Percentiles rank a stretch among this genome's conserved stretches.
These are phyloP conservation scores for Syrphus vitripennis DNA, from an alignment of 2,888 invertebrate genomes.

Conservation along the genomic window DNA sequence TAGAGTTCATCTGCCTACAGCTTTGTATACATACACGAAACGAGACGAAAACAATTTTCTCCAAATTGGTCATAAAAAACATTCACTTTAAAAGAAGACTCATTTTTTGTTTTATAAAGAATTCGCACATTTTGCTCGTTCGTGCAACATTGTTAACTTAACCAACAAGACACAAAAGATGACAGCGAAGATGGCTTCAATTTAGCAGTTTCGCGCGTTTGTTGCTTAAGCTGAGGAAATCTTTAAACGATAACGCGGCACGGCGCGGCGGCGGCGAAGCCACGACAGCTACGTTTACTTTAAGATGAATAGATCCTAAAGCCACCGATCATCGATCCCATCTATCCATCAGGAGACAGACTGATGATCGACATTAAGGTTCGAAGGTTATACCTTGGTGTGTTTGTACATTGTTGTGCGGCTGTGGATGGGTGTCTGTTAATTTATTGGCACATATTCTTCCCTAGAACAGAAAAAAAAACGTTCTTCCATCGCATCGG, in stretches of 20 bases:
- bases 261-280: not conserved
- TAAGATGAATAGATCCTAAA: not conserved
- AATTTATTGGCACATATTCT: constrained; percentile 68
- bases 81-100: constrained; percentile 17
- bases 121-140: constrained; percentile 42
- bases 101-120: not conserved
- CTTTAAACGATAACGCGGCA: not conserved
- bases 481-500: not conserved
- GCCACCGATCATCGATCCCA: constrained; percentile 39
- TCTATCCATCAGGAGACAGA: constrained; percentile 45
- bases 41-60: constrained; percentile 50
- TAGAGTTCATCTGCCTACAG: not conserved
- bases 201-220: not conserved
- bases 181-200: constrained; percentile 28
- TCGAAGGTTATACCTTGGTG: constrained; percentile 43
- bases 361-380: constrained; percentile 65
- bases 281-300: not conserved
- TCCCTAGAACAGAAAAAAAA: constrained; percentile 62
- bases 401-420: not conserved
- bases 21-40: constrained; percentile 32
- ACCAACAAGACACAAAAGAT: constrained; percentile 30
- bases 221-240: not conserved
- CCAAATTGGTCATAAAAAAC: constrained; percentile 64
- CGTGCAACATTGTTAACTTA: constrained; percentile 50
- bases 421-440: constrained; percentile 15